Percentiles rank a stretch among this genome's conserved stretches.
Conservation (phyloP, 1,140 invertebrate genomes). For the Chelonus insularis region DNA sequence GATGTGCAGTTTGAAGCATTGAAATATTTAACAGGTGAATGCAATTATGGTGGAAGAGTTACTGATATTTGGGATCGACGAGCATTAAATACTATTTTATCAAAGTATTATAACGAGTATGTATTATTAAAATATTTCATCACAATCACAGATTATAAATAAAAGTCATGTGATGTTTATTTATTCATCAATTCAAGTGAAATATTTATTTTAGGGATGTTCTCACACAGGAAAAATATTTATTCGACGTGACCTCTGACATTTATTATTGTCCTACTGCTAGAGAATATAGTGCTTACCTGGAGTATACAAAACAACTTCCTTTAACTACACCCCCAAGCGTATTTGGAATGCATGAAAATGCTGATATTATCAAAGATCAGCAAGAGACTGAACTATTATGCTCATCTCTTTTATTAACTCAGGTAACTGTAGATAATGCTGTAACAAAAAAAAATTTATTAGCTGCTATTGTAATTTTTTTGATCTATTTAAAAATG, state of each 20-base stretch:
- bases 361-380: conserved; percentile 94
- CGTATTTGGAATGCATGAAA: conserved; percentile 92
- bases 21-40: conserved; percentile 90
- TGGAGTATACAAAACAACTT: conserved; percentile 76
- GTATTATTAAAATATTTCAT: too few relatives aligned
- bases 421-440: conserved; percentile 68
- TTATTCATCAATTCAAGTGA: too few relatives aligned
- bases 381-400: conserved; percentile 83
- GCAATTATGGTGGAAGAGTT: conserved; percentile 94
- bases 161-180: too few relatives aligned
- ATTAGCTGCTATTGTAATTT: neutral
- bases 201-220: conserved; percentile 36
- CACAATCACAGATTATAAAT: too few relatives aligned
- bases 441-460: conserved; percentile 14
- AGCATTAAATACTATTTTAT: conserved; percentile 80
- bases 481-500: neutral
- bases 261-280: conserved; percentile 76
- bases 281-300: conserved; percentile 76
- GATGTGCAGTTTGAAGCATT: conserved; percentile 89
- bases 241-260: conserved; percentile 51
- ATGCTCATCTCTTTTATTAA: conserved; percentile 78
- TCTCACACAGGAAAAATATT: conserved; percentile 46
- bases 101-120: conserved; percentile 75
- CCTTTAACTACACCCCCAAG: conserved; percentile 80
- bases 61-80: conserved; percentile 94